These are phyloP conservation scores for Acrossocheilus wenchowensis DNA, from an alignment of 2,797 vertebrate genomes.

Conservation along the genomic window DNA sequence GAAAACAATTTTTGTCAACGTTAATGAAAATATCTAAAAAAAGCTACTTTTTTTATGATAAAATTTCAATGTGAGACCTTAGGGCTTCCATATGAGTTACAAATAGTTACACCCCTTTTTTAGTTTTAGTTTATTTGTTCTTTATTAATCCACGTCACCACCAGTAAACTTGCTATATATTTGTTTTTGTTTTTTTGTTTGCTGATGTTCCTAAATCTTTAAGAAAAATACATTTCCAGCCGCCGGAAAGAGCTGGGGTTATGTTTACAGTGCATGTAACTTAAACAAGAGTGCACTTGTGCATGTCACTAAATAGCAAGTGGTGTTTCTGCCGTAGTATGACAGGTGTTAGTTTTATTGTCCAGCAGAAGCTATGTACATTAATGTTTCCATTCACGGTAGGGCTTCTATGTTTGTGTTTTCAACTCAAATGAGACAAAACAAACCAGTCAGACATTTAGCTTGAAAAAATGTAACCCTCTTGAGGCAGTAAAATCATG, in stretches of 20 bases:
- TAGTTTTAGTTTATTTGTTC: not conserved
- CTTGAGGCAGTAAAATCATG: not conserved
- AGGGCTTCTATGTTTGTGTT: not conserved
- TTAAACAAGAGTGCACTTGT: not conserved
- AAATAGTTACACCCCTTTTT: not conserved
- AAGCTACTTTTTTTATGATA: not conserved
- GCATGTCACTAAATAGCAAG: slow-evolving; percentile 6
- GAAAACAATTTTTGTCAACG: not conserved
- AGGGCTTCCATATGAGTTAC: not conserved
- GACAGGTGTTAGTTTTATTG: slow-evolving; percentile 35
- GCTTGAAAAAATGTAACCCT: not conserved
- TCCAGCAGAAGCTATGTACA: not conserved
- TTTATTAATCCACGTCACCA: not conserved
- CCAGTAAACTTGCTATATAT: no score
- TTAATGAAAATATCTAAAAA: not conserved
- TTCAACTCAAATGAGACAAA: not conserved
- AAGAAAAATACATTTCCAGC: not conserved
- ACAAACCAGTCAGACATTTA: slow-evolving; percentile 23
- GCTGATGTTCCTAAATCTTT: not conserved
- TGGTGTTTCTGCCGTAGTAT: not conserved
- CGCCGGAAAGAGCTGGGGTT: not conserved
- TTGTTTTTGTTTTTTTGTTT: not conserved
- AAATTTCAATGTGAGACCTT: not conserved
- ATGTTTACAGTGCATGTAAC: not conserved
- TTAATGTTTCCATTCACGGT: slow-evolving; percentile 16